These are phyloP conservation scores for Microtus richardsoni DNA, from an alignment of 2,113 vertebrate species.

Conservation along the genomic window DNA sequence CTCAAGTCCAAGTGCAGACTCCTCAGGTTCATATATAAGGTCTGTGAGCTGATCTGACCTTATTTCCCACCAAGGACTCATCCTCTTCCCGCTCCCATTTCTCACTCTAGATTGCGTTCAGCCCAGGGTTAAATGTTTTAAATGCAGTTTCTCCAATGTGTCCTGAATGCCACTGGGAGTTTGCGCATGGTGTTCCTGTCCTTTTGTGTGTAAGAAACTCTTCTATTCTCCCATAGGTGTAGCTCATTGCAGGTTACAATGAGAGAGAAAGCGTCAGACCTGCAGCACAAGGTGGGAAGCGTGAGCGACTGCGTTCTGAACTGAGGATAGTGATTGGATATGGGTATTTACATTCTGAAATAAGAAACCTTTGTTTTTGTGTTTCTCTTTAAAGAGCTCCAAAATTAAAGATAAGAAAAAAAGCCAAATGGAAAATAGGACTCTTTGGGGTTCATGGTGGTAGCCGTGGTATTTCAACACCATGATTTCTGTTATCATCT, in stretches of 20 bases:
- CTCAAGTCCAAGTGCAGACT: conserved; percentile 13
- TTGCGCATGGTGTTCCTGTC: neutral
- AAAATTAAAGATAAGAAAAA: conserved; percentile 10
- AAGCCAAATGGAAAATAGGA: conserved; percentile 9
- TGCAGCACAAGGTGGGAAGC: neutral
- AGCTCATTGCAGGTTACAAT: neutral
- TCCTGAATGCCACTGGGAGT: neutral
- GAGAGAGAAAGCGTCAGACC: neutral
- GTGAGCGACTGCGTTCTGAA: neutral
- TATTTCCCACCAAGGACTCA: neutral
- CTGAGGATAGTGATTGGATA: neutral
- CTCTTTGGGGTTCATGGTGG: neutral
- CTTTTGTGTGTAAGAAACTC: neutral
- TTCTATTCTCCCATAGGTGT: neutral
- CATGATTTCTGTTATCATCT: neutral
- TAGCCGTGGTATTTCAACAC: neutral
- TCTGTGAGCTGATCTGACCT: neutral
- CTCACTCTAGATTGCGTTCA: neutral
- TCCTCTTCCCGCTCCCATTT: neutral
- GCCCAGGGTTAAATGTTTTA: neutral
- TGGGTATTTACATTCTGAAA: neutral
- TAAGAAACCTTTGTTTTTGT: neutral
- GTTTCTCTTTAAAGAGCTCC: conserved; percentile 40
- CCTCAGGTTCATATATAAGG: neutral
- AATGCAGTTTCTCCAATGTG: neutral